These are phyloP conservation scores for Eriosoma lanigerum DNA, from an alignment of 1,140 invertebrate species.

Conservation along the genomic window DNA sequence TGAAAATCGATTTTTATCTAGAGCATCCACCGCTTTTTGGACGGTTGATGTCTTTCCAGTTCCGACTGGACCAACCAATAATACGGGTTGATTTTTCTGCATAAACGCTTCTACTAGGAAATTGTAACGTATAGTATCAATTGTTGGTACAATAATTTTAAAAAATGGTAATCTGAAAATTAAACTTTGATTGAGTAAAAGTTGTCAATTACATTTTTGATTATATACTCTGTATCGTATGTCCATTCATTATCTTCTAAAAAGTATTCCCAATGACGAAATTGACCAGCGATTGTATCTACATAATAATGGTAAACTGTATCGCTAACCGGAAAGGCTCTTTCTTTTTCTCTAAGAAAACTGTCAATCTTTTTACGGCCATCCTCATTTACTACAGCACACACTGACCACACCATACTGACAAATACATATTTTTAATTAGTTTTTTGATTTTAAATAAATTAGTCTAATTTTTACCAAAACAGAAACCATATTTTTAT, in stretches of 20 bases:
- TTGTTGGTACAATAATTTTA: constrained; percentile 70
- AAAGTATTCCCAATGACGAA: constrained; percentile 63
- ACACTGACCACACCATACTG: constrained; percentile 81
- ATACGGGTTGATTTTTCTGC: constrained; percentile 65
- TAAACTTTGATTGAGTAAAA: too few relatives aligned
- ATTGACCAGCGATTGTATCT: constrained; percentile 68
- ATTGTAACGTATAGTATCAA: constrained; percentile 79
- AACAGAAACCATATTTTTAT: constrained; percentile 35
- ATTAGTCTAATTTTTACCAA: neutral
- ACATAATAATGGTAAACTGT: constrained; percentile 61
- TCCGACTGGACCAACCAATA: constrained; percentile 77
- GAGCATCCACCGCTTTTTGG: constrained; percentile 65
- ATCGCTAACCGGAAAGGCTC: constrained; percentile 79
- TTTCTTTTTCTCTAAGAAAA: constrained; percentile 79
- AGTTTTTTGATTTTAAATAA: neutral
- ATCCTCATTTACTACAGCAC: constrained; percentile 75
- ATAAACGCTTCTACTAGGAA: constrained; percentile 67
- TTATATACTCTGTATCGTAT: constrained; percentile 14
- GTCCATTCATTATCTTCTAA: neutral
- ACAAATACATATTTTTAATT: constrained; percentile 65
- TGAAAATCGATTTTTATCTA: constrained; percentile 67
- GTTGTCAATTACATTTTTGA: neutral
- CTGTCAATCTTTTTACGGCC: constrained; percentile 77
- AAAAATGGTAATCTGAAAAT: constrained; percentile 31
- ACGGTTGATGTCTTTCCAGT: constrained; percentile 80